These are phyloP conservation scores for Leptopterna dolabrata DNA, from an alignment of 2,888 invertebrate species.

Conservation along the genomic window DNA sequence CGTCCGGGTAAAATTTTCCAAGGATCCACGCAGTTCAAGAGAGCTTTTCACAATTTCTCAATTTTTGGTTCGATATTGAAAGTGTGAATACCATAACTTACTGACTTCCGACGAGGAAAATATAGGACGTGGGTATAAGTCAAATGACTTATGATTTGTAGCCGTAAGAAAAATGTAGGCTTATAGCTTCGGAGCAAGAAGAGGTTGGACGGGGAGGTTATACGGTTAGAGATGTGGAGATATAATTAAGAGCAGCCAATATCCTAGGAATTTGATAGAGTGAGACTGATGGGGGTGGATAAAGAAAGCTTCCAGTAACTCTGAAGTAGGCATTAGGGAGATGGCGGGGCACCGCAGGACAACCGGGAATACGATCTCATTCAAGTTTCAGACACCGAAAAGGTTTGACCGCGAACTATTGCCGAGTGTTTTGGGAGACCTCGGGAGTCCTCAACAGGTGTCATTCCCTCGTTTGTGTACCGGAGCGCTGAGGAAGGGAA, in stretches of 20 bases:
- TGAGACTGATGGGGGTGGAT: not conserved
- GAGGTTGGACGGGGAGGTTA: no score
- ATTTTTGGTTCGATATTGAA: no score
- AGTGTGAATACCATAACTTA: no score
- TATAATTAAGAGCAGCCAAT: not conserved
- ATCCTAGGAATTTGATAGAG: not conserved
- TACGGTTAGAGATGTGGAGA: no score
- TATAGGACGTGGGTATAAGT: no score
- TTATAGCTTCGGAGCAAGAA: no score
- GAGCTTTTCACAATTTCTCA: no score
- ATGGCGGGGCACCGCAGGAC: not conserved
- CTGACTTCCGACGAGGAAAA: no score
- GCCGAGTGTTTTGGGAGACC: not conserved
- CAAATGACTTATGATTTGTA: no score
- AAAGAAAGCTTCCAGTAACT: not conserved
- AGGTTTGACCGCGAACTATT: slow-evolving; percentile 21
- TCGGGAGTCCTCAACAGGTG: slow-evolving; percentile 15
- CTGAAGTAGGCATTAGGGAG: not conserved
- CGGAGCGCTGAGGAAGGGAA: not conserved
- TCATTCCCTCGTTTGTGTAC: not conserved
- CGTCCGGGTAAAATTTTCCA: no score
- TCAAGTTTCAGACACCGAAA: slow-evolving; percentile 28
- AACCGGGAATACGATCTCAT: slow-evolving; percentile 35
- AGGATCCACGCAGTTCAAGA: no score
- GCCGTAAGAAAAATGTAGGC: no score